Conservation (phyloP, 1,140 invertebrate species). For the Elysia chlorotica region DNA sequence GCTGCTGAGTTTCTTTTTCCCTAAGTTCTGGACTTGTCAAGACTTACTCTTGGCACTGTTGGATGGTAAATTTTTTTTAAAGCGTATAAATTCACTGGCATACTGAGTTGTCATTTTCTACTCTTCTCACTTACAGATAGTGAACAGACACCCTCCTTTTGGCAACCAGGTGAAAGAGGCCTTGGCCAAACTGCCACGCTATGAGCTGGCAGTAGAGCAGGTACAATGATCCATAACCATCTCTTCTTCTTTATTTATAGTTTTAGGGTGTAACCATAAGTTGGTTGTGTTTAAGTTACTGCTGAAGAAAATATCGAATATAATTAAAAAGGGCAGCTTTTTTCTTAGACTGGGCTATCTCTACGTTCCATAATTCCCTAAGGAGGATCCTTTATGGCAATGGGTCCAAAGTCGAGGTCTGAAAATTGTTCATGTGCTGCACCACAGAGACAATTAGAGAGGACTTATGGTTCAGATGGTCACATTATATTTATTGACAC, state of each 20-base stretch:
- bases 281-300: background rate
- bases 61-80: too few species aligned
- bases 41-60: too few species aligned
- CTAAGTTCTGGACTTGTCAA: too few species aligned
- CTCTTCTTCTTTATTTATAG: conserved; percentile 5
- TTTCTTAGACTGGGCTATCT: background rate
- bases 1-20: too few species aligned
- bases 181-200: conserved; percentile 60
- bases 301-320: background rate
- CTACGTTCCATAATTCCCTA: background rate
- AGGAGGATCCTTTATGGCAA: too few species aligned
- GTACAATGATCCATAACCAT: conserved; percentile 50
- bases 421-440: too few species aligned
- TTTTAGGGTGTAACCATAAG: background rate
- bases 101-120: background rate
- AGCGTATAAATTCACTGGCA: background rate
- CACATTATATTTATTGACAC: too few species aligned
- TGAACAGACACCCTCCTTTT: conserved; percentile 66
- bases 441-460: too few species aligned
- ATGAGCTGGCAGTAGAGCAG: conserved; percentile 63
- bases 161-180: conserved; percentile 61
- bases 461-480: too few species aligned
- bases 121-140: conserved; percentile 51
- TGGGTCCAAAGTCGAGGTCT: too few species aligned
- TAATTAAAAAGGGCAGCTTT: background rate